Conservation (phyloP, 2,113 vertebrate genomes). For the Melanerpes aurifrons region DNA sequence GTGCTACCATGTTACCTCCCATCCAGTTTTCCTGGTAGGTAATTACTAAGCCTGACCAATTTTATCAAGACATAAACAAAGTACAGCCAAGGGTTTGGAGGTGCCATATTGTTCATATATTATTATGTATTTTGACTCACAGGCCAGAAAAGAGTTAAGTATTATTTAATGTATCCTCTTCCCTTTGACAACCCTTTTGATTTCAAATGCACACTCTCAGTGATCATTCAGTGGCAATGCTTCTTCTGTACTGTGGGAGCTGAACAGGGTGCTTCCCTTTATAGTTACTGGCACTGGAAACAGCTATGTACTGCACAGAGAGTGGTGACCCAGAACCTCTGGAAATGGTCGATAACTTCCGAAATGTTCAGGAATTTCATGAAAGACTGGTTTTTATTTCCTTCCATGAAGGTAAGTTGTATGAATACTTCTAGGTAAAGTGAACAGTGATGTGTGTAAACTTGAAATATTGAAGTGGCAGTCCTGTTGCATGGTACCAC, state of each 20-base stretch:
- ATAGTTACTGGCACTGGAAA: constrained; percentile 85
- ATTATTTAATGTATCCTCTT: neutral
- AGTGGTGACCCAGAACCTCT: constrained; percentile 75
- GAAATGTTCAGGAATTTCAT: constrained; percentile 80
- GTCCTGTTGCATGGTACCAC: neutral
- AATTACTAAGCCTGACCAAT: neutral
- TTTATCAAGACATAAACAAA: neutral
- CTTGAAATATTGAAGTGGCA: neutral
- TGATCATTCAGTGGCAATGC: neutral
- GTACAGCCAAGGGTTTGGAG: neutral
- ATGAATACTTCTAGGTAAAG: neutral
- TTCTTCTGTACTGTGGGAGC: neutral
- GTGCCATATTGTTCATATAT: neutral
- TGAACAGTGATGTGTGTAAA: neutral
- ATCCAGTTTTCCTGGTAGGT: neutral
- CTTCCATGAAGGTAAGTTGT: constrained; percentile 86
- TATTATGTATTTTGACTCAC: neutral
- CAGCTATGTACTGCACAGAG: constrained; percentile 83
- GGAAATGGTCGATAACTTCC: constrained; percentile 86
- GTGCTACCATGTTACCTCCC: neutral
- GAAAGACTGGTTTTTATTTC: constrained; percentile 86
- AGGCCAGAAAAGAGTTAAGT: neutral
- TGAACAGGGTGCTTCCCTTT: constrained; percentile 27
- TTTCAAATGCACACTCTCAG: neutral
- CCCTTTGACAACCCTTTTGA: neutral